Base-by-base conservation (phyloP, 2,888 invertebrate genomes). In the Drosophila glabriapex region DNA sequence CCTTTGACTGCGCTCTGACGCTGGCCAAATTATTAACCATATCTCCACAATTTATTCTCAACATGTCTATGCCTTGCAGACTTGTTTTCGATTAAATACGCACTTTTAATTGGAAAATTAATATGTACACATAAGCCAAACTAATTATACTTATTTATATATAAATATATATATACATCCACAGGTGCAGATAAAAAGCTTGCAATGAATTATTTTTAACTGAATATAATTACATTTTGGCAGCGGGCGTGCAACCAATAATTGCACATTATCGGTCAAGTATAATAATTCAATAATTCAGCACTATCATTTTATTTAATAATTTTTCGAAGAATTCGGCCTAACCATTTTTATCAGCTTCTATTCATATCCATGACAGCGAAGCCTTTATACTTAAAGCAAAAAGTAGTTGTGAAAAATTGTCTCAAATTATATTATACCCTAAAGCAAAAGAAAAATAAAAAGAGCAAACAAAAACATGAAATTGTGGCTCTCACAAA, bases 91-190 rank as follows among this genome's bases (percentile, higher is more conserved):
- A 5, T 41, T 37, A 81, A 78, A 64, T 60, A 58, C 63, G 33
- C 50, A 22, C 56, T 41, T 74, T 59, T 78, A 76, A 81, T 78
- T 76, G 73, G 60, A 68, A 37, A 62, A 69, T 74, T 52, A 39
- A 56, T 52, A 33, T 49, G 54, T 49, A 41, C 50, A 59, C 16
- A 39, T 46, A 46, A 46, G 46, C 46, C 7, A 25, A 46, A 46
- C 25, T 16, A 46, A 46, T 46, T 46, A 46, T 46, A 25, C 22
- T 1, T 16, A 46, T 22, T 4, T 22, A 25, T 7, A 25, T 14
- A 7, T 7, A 12, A 2, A 22, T 5, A 43, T 12, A 12, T 22
- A 12, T n/a, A 0, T n/a, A 22, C 5, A 43, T 43, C 10, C n/a
- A 41, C 41, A 41, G n/a, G 10, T 41, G 10, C 41, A n/a, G 46